Percentiles rank a stretch among this genome's conserved stretches.
phyloP scores from a whole-genome alignment of 1,140 invertebrate species.

The Sycophaga agraensis region DNA sequence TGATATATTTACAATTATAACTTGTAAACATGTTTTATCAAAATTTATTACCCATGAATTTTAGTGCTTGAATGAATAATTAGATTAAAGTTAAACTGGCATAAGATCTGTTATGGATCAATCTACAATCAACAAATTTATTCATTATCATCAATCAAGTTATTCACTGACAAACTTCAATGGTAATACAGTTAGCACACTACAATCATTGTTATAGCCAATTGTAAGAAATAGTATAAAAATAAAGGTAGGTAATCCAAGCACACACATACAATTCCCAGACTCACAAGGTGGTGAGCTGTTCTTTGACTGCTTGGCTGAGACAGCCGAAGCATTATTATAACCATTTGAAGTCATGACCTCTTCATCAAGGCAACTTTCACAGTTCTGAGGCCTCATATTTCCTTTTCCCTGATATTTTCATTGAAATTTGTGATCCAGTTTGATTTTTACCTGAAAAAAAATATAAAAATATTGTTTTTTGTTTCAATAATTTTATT shows the following conservation, averaged over 20 bases:
- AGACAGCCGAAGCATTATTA: constrained; percentile 33
- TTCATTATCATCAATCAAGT: constrained; percentile 4
- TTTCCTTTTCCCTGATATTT: constrained; percentile 19
- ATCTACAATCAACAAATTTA: constrained; percentile 18
- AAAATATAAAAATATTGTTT: no score
- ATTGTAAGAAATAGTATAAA: constrained; percentile 25
- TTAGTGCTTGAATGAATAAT: no score
- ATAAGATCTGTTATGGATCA: constrained; percentile 6
- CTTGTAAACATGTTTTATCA: not conserved
- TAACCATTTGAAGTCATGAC: constrained; percentile 54
- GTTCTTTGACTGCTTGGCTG: constrained; percentile 43
- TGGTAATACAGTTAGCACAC: constrained; percentile 20
- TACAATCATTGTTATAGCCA: constrained; percentile 15
- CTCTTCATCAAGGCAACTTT: constrained; percentile 48
- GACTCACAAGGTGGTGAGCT: constrained; percentile 58
- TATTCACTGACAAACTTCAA: constrained; percentile 18
- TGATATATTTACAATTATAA: no score
- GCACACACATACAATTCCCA: constrained; percentile 57
- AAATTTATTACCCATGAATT: not conserved
- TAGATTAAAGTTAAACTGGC: constrained; percentile 3
- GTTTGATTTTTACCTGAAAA: constrained; percentile 4
- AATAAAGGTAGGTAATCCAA: constrained; percentile 49
- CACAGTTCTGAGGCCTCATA: constrained; percentile 55
- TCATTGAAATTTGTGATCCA: constrained; percentile 9
- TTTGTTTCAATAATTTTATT: no score